A percentile compares a stretch with the other conserved stretches of the same genome.
Evolutionary conservation across 2,888 invertebrate genomes (phyloP).

Genomic region (Limnephilus rhombicus): DNA sequence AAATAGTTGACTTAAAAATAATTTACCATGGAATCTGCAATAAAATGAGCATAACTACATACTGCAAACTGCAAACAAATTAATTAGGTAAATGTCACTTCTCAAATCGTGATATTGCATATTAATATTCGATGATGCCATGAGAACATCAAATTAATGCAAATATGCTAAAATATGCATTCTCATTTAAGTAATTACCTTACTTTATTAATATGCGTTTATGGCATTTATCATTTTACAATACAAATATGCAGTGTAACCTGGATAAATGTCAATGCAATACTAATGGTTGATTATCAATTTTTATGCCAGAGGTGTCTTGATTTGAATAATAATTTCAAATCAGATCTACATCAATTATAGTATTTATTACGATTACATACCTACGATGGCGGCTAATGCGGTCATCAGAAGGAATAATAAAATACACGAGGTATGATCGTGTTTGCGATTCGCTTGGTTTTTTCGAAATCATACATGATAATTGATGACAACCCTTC

Average conservation of each 20-base stretch:
- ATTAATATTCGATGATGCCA: not conserved
- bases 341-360: not conserved
- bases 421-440: not conserved
- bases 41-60: not conserved
- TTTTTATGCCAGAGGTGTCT: not conserved
- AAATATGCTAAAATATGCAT: not conserved
- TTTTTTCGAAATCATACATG: too few species aligned
- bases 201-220: not conserved
- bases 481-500: not conserved
- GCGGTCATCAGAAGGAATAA: not conserved
- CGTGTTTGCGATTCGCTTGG: not conserved
- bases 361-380: not conserved
- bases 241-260: not conserved
- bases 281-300: not conserved
- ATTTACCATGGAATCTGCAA: not conserved
- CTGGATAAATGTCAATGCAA: not conserved
- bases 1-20: not conserved
- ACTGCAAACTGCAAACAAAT: not conserved
- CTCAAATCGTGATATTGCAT: conserved; percentile 18
- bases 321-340: not conserved
- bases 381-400: not conserved
- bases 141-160: not conserved
- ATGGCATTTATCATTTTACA: not conserved
- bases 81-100: conserved; percentile 4
- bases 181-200: conserved; percentile 7